Evolutionary conservation across 64 coral and sea anemone species (phyloP), one percentile per base, ranked within the genome.

Genomic region (Hydrozoanthus tunicans): DNA sequence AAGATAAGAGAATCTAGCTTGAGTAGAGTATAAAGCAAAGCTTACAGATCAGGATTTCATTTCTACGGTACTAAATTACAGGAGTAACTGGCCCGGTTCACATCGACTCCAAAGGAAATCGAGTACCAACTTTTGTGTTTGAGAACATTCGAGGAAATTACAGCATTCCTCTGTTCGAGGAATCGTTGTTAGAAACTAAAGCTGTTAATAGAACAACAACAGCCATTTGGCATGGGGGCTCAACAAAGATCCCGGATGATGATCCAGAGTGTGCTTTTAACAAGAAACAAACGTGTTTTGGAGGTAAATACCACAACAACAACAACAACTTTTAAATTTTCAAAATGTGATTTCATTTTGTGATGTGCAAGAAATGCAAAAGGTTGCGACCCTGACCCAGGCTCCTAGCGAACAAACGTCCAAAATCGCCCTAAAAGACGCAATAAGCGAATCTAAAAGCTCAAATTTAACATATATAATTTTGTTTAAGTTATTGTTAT

Each of bases 41-140:
- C 32, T 43, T 43, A 43, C 32, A 43, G 32, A 43, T 83, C 52
- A 83, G 27, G 8, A 0, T 58, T 64, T 62, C 11, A 64, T 53
- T 13, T 64, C 55, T 27, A 56, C 80, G 9, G 7, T 23, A 9
- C 14, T 60, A 11, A 81, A 77, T 13, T 90, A 9, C 75, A 95
- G 94, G 94, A 56, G 74, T 90, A 64, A 89, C 94, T 62, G 94
- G 94, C 12, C 86, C 94, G 1, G 86, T 95, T 58, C 81, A 53
- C 58, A 95, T 93, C 61, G 76, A 95, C 73, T 54, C 15, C 7
- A 77, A 83, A 84, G 94, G 94, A 89, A 95, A 81, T 70, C 84
- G 94, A 51, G 91, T 95, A 61, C 94, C 94, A 10, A 55, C 58
- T 55, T 95, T 95, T 25, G 91, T 95, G 1, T 89, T 95, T 79